Evolutionary conservation across 2,797 vertebrate genomes (phyloP).

Genomic region (Brotula barbata): DNA sequence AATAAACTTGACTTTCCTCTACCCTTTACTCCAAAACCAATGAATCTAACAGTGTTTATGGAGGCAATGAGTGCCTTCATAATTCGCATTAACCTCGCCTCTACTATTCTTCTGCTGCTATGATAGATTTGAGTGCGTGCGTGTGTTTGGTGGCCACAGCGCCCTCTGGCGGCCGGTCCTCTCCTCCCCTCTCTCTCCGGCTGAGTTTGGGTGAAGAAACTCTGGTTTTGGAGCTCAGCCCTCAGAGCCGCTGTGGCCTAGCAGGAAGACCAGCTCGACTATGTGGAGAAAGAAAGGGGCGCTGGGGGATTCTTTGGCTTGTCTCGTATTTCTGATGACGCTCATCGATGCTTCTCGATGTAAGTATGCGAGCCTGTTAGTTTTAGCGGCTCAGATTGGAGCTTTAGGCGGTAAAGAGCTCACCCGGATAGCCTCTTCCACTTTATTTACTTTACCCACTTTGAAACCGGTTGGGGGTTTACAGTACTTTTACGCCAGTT

Average conservation of each 20-base stretch:
- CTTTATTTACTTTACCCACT: conserved; percentile 12
- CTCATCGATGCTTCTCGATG: conserved; percentile 73
- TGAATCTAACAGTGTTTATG: no score
- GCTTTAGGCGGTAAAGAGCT: neutral
- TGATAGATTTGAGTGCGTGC: no score
- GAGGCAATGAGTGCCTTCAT: no score
- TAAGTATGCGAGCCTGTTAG: conserved; percentile 69
- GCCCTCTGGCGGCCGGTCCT: no score
- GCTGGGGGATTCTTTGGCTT: conserved; percentile 56
- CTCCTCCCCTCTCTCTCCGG: conserved; percentile 21
- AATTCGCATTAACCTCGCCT: no score
- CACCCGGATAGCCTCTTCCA: neutral
- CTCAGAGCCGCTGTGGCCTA: conserved; percentile 37
- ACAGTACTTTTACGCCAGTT: neutral
- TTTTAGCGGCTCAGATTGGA: conserved; percentile 14
- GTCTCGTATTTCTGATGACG: conserved; percentile 67
- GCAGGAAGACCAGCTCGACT: conserved; percentile 54
- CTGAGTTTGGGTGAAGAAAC: no score
- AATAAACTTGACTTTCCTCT: no score
- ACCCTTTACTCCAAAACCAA: no score
- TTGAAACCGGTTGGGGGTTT: conserved; percentile 12
- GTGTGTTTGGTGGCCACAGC: no score
- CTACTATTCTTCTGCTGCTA: no score
- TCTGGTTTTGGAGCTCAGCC: no score
- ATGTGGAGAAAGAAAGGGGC: conserved; percentile 72